A percentile compares a stretch with the other conserved stretches of the same genome.
These are phyloP conservation scores for Polyergus mexicanus DNA, from an alignment of 1,140 invertebrate genomes.

Conservation along the genomic window DNA sequence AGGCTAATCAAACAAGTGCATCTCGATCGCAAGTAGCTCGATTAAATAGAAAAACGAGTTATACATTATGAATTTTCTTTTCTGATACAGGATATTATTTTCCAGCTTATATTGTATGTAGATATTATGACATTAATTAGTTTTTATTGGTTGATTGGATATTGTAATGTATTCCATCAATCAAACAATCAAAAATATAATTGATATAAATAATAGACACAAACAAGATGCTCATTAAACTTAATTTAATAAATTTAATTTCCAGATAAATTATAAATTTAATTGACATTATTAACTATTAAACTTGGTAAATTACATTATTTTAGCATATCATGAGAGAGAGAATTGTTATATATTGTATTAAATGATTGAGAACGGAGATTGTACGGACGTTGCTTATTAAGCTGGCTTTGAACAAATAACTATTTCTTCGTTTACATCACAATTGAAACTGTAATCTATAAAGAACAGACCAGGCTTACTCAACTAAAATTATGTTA, in stretches of 20 bases:
- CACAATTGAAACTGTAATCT: background rate
- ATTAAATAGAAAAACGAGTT: background rate
- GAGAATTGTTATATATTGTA: background rate
- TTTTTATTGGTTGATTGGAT: background rate
- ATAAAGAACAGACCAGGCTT: background rate
- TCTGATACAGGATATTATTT: background rate
- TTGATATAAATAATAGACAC: background rate
- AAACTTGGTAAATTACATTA: background rate
- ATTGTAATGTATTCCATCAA: background rate
- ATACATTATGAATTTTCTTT: background rate
- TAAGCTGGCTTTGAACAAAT: background rate
- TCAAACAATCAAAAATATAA: background rate
- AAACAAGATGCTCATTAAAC: background rate
- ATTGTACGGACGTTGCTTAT: background rate
- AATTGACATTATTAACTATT: background rate
- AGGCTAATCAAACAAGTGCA: conserved; percentile 19
- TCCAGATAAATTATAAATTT: background rate
- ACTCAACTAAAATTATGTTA: background rate
- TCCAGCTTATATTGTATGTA: background rate
- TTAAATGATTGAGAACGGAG: background rate
- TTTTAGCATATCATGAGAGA: background rate
- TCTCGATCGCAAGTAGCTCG: background rate
- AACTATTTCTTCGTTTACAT: conserved; percentile 2
- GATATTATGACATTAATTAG: background rate
- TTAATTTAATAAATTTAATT: conserved; percentile 20